Evolutionary conservation across 1,140 invertebrate genomes (phyloP).

Genomic region (Venustaconcha ellipsiformis): DNA sequence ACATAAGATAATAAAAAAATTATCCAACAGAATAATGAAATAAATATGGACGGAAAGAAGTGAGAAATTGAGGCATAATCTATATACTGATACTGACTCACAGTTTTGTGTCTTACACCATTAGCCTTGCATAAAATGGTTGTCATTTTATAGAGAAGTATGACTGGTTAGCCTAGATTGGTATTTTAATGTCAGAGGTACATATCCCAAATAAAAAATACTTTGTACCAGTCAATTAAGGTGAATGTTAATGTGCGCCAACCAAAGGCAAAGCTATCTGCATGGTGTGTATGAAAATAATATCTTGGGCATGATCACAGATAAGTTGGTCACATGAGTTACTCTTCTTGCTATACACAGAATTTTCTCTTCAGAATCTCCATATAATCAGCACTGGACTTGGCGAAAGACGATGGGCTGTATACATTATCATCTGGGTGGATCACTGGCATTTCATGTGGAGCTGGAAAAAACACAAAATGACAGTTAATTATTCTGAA

Average conservation of each 20-base stretch:
- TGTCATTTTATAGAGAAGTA: too few species aligned
- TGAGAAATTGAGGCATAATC: too few species aligned
- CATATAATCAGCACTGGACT: slow-evolving; percentile 57
- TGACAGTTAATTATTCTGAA: slow-evolving; percentile 2
- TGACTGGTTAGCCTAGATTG: too few species aligned
- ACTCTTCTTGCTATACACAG: slow-evolving; percentile 43
- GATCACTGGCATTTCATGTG: slow-evolving; percentile 52
- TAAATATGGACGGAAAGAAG: too few species aligned
- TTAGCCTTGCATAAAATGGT: too few species aligned
- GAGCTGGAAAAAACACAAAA: slow-evolving; percentile 40
- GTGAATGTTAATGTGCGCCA: neutral
- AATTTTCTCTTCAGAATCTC: slow-evolving; percentile 57
- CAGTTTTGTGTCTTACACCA: too few species aligned
- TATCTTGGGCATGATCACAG: neutral
- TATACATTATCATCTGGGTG: slow-evolving; percentile 39
- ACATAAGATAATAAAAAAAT: too few species aligned
- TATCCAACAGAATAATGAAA: too few species aligned
- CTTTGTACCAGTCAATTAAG: too few species aligned
- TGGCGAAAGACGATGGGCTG: slow-evolving; percentile 45
- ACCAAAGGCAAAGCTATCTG: neutral
- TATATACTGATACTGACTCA: too few species aligned
- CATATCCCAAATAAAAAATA: too few species aligned
- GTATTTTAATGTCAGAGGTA: too few species aligned
- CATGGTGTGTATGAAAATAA: neutral
- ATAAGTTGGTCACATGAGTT: neutral